Base-by-base conservation (phyloP, 2,113 vertebrate genomes). In the Ochotona princeps region DNA sequence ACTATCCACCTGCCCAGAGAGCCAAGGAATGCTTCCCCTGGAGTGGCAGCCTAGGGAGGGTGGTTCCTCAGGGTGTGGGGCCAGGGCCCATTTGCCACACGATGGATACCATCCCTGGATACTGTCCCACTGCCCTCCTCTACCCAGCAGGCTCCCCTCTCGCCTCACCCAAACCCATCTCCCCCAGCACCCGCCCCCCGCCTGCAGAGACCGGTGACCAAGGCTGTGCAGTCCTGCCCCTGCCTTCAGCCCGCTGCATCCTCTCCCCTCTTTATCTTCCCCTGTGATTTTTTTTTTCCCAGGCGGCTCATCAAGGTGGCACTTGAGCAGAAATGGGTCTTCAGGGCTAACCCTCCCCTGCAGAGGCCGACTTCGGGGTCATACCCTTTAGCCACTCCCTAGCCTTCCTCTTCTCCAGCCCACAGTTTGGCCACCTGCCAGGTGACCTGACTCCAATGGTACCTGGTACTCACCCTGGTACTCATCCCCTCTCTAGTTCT, bases 31-130 rank as follows among this genome's bases (percentile, higher is more conserved):
- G 15, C 66, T 79, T 67, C 67, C 25, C 54, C 54, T 6, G 54
- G 54, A 2, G 1, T 17, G 12, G 66, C 54, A 61, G 2, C 2
- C 1, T 23, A 72, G 9, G 8, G 67, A 14, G 44, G 26, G 66
- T 8, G 54, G 23, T n/a, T 30, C 14, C 23, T 49, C 1, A 0
- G 8, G 6, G 21, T 32, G 13, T 9, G 14, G 15, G 17, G 61
- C n/a, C 12, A 44, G 38, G 38, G 38, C 38, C 38, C 38, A 44
- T 44, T 44, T 44, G 38, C 3, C 38, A 44, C 38, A 44, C 4
- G 38, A 44, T 44, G 38, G 38, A 44, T 44, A 44, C 38, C 38
- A 44, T 44, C 38, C n/a, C n/a, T n/a, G n/a, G n/a, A n/a, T n/a
- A 11, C 10, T 49, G 1, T 21, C 20, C 6, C 12, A 1, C 20